Evolutionary conservation across 2,888 invertebrate species (phyloP).

Genomic region (Oithona nana): DNA sequence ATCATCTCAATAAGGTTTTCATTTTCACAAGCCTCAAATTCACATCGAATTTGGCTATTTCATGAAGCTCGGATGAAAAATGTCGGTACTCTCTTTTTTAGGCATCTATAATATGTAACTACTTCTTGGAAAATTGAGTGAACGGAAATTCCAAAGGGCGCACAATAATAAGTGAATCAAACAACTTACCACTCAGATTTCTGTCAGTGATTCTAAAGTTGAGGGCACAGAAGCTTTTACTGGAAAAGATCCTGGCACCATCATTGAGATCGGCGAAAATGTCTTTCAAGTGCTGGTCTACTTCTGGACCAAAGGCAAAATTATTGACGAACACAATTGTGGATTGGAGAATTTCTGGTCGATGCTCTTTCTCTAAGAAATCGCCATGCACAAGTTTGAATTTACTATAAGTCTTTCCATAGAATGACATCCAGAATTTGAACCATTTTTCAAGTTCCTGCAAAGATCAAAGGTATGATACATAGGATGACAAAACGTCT

Average conservation of each 20-base stretch:
- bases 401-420: constrained; percentile 80
- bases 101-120: too few species aligned
- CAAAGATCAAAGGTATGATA: constrained; percentile 17
- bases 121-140: too few species aligned
- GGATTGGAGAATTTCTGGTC: constrained; percentile 80
- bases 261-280: constrained; percentile 87
- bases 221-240: constrained; percentile 94
- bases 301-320: constrained; percentile 93
- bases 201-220: constrained; percentile 95
- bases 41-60: too few species aligned
- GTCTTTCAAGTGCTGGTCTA: constrained; percentile 90
- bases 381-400: constrained; percentile 85
- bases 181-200: constrained; percentile 64
- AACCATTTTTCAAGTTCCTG: constrained; percentile 76
- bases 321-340: constrained; percentile 97
- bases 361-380: constrained; percentile 74
- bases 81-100: too few species aligned
- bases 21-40: too few species aligned
- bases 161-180: too few species aligned
- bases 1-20: too few species aligned
- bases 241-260: constrained; percentile 89
- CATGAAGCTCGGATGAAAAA: too few species aligned
- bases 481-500: background rate
- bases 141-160: too few species aligned
- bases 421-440: constrained; percentile 92